Conservation (phyloP, 30 jellyfish, hydroid and myxozoan species). For the Cassiopea andromeda region DNA sequence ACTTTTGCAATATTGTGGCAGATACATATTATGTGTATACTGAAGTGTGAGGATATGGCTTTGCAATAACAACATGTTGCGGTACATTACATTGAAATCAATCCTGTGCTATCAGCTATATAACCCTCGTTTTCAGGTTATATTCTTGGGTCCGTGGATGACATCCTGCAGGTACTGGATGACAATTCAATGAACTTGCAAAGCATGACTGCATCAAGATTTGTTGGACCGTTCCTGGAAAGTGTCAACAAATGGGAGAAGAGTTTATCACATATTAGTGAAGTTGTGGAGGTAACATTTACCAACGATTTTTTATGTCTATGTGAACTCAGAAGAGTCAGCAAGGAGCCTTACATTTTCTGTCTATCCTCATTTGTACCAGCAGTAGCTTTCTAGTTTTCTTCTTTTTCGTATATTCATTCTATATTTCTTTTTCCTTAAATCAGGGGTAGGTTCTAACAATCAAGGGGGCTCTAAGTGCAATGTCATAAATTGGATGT, state of each 20-base stretch:
- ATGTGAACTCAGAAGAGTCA: too few species aligned
- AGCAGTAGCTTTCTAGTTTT: not conserved
- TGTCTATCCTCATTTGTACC: too few species aligned
- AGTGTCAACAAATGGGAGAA: slow-evolving; percentile 96
- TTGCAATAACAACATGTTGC: too few species aligned
- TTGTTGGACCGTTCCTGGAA: slow-evolving; percentile 96
- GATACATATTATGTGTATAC: too few species aligned
- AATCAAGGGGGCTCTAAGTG: too few species aligned
- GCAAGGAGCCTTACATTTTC: too few species aligned
- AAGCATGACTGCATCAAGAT: slow-evolving; percentile 98
- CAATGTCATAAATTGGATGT: too few species aligned
- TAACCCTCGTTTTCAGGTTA: slow-evolving; percentile 42
- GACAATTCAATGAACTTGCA: slow-evolving; percentile 97
- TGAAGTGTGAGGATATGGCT: too few species aligned
- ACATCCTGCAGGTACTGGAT: slow-evolving; percentile 85
- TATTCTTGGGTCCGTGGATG: slow-evolving; percentile 96
- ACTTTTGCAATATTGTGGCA: too few species aligned
- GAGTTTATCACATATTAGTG: slow-evolving; percentile 94
- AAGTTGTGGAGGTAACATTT: slow-evolving; percentile 89
- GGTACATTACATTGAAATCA: too few species aligned
- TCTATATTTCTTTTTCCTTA: not conserved
- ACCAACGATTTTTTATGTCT: not conserved
- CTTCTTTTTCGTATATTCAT: not conserved
- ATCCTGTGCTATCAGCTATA: not conserved
- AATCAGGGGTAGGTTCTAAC: too few species aligned